Percentiles rank a stretch among this genome's conserved stretches.
Evolutionary conservation across 2,888 invertebrate genomes (phyloP).

Genomic region (Pollenia amentaria): DNA sequence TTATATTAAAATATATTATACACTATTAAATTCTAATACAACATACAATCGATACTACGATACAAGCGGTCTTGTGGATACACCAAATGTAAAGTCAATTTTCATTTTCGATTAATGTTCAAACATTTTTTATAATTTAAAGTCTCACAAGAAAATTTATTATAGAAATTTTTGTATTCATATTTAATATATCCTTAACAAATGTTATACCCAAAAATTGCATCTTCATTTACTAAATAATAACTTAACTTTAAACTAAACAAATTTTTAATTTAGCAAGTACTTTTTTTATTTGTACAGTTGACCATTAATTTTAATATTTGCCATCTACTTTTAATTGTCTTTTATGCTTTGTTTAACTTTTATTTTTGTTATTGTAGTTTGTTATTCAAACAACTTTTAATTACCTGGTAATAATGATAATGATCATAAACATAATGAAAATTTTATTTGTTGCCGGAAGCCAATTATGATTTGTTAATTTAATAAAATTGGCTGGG

Average conservation of each 20-base stretch:
- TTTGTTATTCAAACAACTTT: slow-evolving; percentile 16
- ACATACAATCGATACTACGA: too few species aligned
- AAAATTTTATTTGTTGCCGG: slow-evolving; percentile 47
- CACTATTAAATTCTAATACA: too few species aligned
- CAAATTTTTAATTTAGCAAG: neutral
- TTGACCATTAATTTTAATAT: slow-evolving; percentile 6
- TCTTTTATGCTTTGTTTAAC: slow-evolving; percentile 32
- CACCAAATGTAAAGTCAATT: too few species aligned
- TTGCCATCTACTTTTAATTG: slow-evolving; percentile 18
- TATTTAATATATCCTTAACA: too few species aligned
- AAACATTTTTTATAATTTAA: too few species aligned
- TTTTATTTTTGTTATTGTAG: neutral
- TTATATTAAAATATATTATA: too few species aligned
- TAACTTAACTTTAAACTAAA: too few species aligned
- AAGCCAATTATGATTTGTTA: slow-evolving; percentile 48
- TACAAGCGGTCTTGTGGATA: too few species aligned
- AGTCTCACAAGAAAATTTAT: too few species aligned
- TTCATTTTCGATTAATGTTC: too few species aligned
- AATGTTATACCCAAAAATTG: neutral
- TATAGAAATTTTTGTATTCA: too few species aligned
- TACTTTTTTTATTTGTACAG: neutral
- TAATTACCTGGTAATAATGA: slow-evolving; percentile 53
- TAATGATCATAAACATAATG: slow-evolving; percentile 38
- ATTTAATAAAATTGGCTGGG: slow-evolving; percentile 46
- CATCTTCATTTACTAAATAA: neutral